Evolutionary conservation across 2,797 vertebrate genomes (phyloP).

Genomic region (Coregonus ussuriensis): DNA sequence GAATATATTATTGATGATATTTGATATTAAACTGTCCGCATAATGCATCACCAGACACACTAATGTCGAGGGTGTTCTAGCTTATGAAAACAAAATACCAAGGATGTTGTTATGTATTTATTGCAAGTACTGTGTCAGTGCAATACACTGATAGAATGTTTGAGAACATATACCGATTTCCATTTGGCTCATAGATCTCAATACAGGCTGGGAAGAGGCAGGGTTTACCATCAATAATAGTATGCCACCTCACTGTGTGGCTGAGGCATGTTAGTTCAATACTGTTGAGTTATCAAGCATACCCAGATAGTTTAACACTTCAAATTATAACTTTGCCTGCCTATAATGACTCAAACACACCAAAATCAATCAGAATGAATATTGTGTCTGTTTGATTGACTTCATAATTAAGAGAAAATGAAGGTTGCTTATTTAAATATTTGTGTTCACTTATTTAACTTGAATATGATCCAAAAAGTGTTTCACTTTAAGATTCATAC

Average conservation of each 20-base stretch:
- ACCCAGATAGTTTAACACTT: not conserved
- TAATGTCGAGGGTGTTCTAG: not conserved
- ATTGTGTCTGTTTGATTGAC: not conserved
- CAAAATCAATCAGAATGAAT: not conserved
- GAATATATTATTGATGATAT: not conserved
- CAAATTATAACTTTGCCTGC: not conserved
- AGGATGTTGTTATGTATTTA: slow-evolving; percentile 1
- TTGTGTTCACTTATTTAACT: not conserved
- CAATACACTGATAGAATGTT: not conserved
- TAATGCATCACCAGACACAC: not conserved
- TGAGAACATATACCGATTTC: not conserved
- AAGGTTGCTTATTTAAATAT: not conserved
- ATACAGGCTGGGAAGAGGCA: not conserved
- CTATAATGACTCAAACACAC: not conserved
- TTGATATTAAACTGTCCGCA: not conserved
- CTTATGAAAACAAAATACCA: not conserved
- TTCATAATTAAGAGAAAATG: not conserved
- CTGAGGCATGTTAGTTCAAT: no score
- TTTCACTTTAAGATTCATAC: slow-evolving; percentile 38
- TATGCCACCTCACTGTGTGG: not conserved
- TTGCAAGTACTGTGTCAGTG: not conserved
- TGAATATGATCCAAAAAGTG: slow-evolving; percentile 62
- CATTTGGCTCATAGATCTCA: not conserved
- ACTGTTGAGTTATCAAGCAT: not conserved
- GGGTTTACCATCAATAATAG: not conserved